Evolutionary conservation across 2,113 vertebrate genomes (phyloP).

Genomic region (Oostethus manadensis): DNA sequence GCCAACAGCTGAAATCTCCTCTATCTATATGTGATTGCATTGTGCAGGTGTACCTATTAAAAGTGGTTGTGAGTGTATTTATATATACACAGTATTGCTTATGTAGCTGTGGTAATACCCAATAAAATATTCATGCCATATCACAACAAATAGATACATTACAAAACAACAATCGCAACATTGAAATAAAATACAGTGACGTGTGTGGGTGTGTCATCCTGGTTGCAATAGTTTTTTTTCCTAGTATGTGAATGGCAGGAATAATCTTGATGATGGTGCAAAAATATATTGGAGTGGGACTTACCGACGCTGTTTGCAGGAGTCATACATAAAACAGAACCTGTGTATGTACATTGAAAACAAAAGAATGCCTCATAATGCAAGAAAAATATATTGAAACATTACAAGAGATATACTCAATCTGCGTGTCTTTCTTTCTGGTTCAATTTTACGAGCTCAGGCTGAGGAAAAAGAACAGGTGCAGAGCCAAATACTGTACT

Average conservation of each 20-base stretch:
- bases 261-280: background rate
- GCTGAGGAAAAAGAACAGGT: background rate
- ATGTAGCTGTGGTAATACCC: conserved; percentile 5
- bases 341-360: conserved; percentile 41
- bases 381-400: too few relatives aligned
- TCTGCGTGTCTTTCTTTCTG: background rate
- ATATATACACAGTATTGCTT: conserved; percentile 1
- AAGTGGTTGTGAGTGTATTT: background rate
- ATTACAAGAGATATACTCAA: background rate
- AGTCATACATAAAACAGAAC: conserved; percentile 64
- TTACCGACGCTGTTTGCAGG: conserved; percentile 57
- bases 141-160: conserved; percentile 4
- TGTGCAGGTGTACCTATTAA: background rate
- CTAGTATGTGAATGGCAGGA: background rate
- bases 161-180: conserved; percentile 5
- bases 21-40: background rate
- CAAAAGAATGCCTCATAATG: conserved; percentile 13
- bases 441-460: background rate
- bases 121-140: background rate
- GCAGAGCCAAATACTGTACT: background rate
- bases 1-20: background rate
- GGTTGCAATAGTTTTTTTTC: background rate
- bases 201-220: background rate
- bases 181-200: background rate
- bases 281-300: conserved; percentile 26